A percentile compares a stretch with the other conserved stretches of the same genome.
Evolutionary conservation across 1,140 invertebrate genomes (phyloP).

Genomic region (Meteorus sp.): DNA sequence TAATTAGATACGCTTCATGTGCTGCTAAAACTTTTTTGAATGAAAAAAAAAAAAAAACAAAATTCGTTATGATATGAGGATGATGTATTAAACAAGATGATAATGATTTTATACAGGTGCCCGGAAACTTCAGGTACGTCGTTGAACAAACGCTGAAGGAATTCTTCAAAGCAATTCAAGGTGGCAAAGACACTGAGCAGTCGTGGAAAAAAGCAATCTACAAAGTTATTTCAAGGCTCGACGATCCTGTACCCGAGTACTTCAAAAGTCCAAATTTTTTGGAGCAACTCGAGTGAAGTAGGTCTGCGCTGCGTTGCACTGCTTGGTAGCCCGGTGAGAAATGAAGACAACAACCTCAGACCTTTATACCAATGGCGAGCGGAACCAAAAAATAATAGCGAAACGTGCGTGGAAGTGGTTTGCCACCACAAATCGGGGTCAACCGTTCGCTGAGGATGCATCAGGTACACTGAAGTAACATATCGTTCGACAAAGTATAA

Average conservation of each 20-base stretch:
- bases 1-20: background rate
- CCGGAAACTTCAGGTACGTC: constrained; percentile 93
- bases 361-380: constrained; percentile 27
- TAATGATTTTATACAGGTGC: constrained; percentile 73
- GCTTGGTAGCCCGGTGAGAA: constrained; percentile 42
- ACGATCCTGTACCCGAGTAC: constrained; percentile 98
- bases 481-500: constrained; percentile 24
- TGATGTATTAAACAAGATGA: background rate
- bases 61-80: background rate
- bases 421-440: constrained; percentile 1
- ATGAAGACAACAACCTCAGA: constrained; percentile 45
- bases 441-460: constrained; percentile 35
- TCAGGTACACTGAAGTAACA: constrained; percentile 46
- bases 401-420: constrained; percentile 18
- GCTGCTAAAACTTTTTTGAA: no score
- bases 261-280: constrained; percentile 99
- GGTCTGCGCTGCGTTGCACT: constrained; percentile 44
- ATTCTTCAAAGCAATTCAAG: constrained; percentile 97
- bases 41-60: constrained; percentile 1
- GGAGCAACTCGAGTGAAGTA: constrained; percentile 91
- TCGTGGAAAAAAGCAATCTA: constrained; percentile 99
- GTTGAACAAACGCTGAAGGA: constrained; percentile 96
- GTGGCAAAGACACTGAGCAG: constrained; percentile 94
- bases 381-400: no score
- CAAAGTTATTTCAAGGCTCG: constrained; percentile 98